Evolutionary conservation across 35 echinoderm and acorn worm genomes (phyloP).

Genomic region (Heliocidaris tuberculata): DNA sequence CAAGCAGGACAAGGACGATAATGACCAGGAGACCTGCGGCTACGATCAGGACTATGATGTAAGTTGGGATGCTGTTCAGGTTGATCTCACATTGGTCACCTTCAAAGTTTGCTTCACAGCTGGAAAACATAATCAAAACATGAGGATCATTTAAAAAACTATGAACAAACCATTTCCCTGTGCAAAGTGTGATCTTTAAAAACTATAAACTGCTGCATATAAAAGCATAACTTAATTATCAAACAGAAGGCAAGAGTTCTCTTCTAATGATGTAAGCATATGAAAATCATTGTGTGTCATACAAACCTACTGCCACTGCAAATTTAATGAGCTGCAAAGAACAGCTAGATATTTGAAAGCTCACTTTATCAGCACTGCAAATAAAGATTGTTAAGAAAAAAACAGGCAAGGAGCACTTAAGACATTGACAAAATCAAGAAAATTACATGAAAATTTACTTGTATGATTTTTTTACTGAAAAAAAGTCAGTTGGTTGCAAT

Average conservation of each 20-base stretch:
- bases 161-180: background rate
- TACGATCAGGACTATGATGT: conserved; percentile 44
- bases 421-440: too few relatives aligned
- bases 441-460: too few relatives aligned
- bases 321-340: too few relatives aligned
- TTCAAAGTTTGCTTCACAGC: conserved; percentile 35
- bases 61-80: conserved; percentile 30
- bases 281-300: too few relatives aligned
- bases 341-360: too few relatives aligned
- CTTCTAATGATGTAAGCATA: background rate
- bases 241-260: background rate
- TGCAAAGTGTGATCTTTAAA: background rate
- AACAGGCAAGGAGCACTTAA: too few relatives aligned
- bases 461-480: too few relatives aligned
- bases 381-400: too few relatives aligned
- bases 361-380: too few relatives aligned
- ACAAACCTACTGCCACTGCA: too few relatives aligned
- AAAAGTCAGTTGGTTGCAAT: too few relatives aligned
- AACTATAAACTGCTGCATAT: background rate
- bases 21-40: conserved; percentile 40
- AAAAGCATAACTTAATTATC: background rate
- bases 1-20: conserved; percentile 36
- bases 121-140: background rate
- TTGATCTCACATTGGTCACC: conserved; percentile 55
- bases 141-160: background rate